Percentiles rank a stretch among this genome's conserved stretches.
phyloP scores from a whole-genome alignment of 2,113 vertebrate genomes.

The Chloropsis hardwickii region DNA sequence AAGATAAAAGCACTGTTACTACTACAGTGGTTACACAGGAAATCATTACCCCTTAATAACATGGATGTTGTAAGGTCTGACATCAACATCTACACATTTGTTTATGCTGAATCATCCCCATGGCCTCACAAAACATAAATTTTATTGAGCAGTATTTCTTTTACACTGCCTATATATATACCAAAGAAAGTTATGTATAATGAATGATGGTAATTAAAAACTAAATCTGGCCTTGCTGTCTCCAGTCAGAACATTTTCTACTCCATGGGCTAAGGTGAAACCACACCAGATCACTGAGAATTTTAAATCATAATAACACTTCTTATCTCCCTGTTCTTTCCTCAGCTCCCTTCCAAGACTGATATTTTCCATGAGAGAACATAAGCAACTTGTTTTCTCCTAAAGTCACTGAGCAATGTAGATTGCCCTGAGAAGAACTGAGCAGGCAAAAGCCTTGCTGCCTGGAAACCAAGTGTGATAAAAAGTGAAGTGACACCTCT shows the following conservation, averaged over 20 bases:
- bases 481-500: background rate
- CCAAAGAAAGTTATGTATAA: background rate
- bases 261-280: background rate
- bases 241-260: background rate
- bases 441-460: background rate
- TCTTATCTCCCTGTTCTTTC: background rate
- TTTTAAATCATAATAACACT: rapidly evolving
- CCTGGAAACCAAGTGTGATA: background rate
- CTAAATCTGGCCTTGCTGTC: background rate
- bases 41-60: background rate
- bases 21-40: background rate
- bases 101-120: background rate
- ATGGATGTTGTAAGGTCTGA: background rate
- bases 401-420: background rate
- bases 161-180: background rate
- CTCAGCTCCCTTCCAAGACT: background rate
- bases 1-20: background rate
- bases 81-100: background rate
- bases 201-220: background rate
- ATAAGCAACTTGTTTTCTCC: background rate
- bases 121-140: background rate
- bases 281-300: background rate
- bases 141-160: background rate
- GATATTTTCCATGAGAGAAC: background rate
- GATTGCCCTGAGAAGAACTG: background rate